phyloP scores from a whole-genome alignment of 2,888 invertebrate genomes.

The Aproaerema taeniolella region DNA sequence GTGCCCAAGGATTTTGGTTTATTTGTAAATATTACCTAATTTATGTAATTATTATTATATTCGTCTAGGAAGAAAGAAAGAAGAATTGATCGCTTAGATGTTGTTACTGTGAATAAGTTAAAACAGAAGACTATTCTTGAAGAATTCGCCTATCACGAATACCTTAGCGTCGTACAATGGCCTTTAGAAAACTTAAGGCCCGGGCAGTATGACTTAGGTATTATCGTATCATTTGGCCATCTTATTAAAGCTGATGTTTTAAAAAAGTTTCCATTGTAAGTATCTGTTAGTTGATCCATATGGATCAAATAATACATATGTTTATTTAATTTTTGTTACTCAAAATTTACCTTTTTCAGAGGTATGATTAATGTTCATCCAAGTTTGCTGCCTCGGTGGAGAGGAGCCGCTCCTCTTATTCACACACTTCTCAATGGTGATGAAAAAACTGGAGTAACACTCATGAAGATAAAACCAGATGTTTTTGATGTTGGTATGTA shows the following conservation, averaged over 20 bases:
- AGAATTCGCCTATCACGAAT: slow-evolving; percentile 80
- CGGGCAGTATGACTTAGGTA: slow-evolving; percentile 86
- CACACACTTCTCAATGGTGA: slow-evolving; percentile 92
- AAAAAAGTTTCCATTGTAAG: slow-evolving; percentile 88
- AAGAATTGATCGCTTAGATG: slow-evolving; percentile 76
- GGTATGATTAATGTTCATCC: slow-evolving; percentile 97
- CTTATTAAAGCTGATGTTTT: slow-evolving; percentile 88
- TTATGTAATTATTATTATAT: too few relatives aligned
- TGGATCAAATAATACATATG: not conserved
- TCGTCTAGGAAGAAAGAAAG: slow-evolving; percentile 69
- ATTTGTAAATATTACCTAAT: not conserved
- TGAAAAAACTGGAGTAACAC: slow-evolving; percentile 86
- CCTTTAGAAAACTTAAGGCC: slow-evolving; percentile 62
- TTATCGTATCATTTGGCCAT: slow-evolving; percentile 96
- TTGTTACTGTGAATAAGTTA: slow-evolving; percentile 82
- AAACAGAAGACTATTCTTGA: slow-evolving; percentile 80
- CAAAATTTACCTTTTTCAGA: slow-evolving; percentile 47
- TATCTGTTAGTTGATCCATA: too few relatives aligned
- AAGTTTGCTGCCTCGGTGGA: slow-evolving; percentile 93
- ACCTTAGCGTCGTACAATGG: slow-evolving; percentile 82
- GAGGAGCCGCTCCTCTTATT: slow-evolving; percentile 95
- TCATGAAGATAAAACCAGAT: slow-evolving; percentile 91
- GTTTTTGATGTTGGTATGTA: slow-evolving; percentile 87
- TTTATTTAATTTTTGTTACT: too few relatives aligned
- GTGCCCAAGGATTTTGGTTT: not conserved